These are phyloP conservation scores for Diprion similis DNA, from an alignment of 1,140 invertebrate genomes.

Conservation along the genomic window DNA sequence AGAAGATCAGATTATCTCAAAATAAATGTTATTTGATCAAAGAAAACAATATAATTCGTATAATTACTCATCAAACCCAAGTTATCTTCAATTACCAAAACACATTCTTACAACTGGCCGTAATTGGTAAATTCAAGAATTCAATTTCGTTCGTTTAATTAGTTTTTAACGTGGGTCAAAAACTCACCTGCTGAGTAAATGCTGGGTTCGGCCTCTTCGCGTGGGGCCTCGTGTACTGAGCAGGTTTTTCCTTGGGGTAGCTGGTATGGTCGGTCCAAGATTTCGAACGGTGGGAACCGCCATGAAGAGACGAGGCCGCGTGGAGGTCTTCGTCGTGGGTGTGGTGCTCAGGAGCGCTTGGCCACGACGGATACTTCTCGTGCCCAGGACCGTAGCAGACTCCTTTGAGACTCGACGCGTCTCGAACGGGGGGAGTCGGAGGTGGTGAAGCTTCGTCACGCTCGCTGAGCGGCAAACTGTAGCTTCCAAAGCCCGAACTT, in stretches of 20 bases:
- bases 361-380: conserved; percentile 85
- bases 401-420: conserved; percentile 72
- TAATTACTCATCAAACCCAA: too few relatives aligned
- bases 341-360: conserved; percentile 58
- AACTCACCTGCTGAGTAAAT: conserved; percentile 69
- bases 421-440: conserved; percentile 70
- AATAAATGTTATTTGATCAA: too few relatives aligned
- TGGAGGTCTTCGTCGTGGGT: conserved; percentile 60
- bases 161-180: too few relatives aligned
- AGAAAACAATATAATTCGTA: too few relatives aligned
- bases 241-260: conserved; percentile 75
- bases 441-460: conserved; percentile 61
- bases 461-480: conserved; percentile 57
- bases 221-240: conserved; percentile 72
- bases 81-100: too few relatives aligned
- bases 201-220: conserved; percentile 71
- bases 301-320: conserved; percentile 57
- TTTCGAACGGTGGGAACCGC: conserved; percentile 69
- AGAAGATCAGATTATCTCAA: too few relatives aligned
- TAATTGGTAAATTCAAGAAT: too few relatives aligned
- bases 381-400: conserved; percentile 77
- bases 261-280: conserved; percentile 80
- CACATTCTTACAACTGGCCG: too few relatives aligned
- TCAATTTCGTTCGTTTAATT: too few relatives aligned
- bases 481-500: conserved; percentile 58